phyloP scores from a whole-genome alignment of 2,888 invertebrate species.

The Ormyrus thymus region DNA sequence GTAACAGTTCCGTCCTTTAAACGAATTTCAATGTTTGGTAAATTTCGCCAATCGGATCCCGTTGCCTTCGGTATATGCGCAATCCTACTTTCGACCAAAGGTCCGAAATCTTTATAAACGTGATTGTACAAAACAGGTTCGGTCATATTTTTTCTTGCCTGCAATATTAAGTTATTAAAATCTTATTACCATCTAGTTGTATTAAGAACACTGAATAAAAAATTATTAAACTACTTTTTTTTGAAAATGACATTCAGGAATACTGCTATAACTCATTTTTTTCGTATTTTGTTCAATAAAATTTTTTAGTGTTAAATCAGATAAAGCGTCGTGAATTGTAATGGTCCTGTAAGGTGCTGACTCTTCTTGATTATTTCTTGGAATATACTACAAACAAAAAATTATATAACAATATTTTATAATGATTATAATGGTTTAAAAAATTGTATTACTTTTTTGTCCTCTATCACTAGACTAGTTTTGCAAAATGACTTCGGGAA shows the following conservation, averaged over 20 bases:
- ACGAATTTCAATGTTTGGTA: slow-evolving; percentile 83
- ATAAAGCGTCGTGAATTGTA: slow-evolving; percentile 88
- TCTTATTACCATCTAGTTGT: background rate
- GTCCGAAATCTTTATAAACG: slow-evolving; percentile 89
- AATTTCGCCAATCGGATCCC: slow-evolving; percentile 90
- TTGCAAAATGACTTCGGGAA: slow-evolving; percentile 84
- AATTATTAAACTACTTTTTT: slow-evolving; percentile 72
- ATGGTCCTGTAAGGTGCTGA: slow-evolving; percentile 86
- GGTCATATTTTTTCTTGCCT: slow-evolving; percentile 32
- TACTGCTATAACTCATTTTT: slow-evolving; percentile 83
- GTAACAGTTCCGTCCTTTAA: slow-evolving; percentile 83
- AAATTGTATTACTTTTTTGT: slow-evolving; percentile 74
- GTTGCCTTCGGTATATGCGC: slow-evolving; percentile 83
- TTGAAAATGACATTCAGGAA: slow-evolving; percentile 84
- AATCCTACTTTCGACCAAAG: slow-evolving; percentile 86
- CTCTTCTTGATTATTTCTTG: slow-evolving; percentile 79
- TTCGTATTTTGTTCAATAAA: slow-evolving; percentile 80
- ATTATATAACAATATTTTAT: background rate
- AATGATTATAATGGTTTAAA: background rate
- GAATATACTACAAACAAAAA: slow-evolving; percentile 60
- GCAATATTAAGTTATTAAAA: background rate
- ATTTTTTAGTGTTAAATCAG: slow-evolving; percentile 81
- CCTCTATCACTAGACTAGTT: slow-evolving; percentile 79
- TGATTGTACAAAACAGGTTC: slow-evolving; percentile 77
- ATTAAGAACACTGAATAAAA: background rate